Evolutionary conservation across 2,113 vertebrate species (phyloP).

Genomic region (Toxotes jaculatrix): DNA sequence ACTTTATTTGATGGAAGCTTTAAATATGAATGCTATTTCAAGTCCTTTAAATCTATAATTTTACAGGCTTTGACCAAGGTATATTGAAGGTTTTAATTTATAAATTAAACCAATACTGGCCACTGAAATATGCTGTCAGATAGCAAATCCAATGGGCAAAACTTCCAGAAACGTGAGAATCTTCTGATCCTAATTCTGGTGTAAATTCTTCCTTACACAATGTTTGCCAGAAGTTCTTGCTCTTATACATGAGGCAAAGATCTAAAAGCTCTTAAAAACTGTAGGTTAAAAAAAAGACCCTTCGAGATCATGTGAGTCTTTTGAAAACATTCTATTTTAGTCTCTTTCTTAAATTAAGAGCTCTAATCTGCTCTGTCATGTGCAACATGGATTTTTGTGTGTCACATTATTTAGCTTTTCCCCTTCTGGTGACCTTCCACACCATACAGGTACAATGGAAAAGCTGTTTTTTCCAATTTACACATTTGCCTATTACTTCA

Average conservation of each 20-base stretch:
- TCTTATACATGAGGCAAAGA: no score
- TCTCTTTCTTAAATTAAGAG: background rate
- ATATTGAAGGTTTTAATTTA: background rate
- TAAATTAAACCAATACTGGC: background rate
- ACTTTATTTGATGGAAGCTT: background rate
- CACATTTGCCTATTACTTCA: background rate
- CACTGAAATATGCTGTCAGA: background rate
- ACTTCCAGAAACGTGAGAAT: background rate
- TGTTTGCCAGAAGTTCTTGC: background rate
- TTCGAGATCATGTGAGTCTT: background rate
- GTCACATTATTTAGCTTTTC: no score
- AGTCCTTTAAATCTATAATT: background rate
- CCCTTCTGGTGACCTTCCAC: no score
- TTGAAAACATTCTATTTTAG: background rate
- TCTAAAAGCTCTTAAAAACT: no score
- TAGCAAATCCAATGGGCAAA: background rate
- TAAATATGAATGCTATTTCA: background rate
- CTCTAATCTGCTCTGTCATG: background rate
- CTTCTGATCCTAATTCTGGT: no score
- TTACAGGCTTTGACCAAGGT: background rate
- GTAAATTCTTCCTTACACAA: background rate
- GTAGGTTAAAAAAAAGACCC: no score
- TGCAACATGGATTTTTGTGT: background rate
- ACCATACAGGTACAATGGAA: background rate
- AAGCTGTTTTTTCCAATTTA: background rate